Evolutionary conservation across 2,888 invertebrate species (phyloP).

Genomic region (Hirtodrosophila duncani): DNA sequence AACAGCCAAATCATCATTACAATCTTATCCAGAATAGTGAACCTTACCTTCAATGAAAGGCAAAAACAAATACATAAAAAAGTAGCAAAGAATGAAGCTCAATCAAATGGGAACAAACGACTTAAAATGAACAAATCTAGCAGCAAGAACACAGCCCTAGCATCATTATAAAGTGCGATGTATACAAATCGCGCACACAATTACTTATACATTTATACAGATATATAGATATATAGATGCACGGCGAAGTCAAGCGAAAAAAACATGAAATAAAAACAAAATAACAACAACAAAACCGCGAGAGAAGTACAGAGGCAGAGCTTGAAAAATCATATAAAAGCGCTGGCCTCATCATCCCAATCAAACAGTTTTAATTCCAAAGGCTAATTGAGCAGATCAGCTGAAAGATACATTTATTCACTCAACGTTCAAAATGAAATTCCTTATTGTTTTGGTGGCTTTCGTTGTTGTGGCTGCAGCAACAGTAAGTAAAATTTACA

Average conservation of each 20-base stretch:
- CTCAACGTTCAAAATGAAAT: conserved; percentile 57
- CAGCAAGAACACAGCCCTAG: no score
- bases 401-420: no score
- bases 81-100: conserved; percentile 3
- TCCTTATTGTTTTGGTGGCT: conserved; percentile 49
- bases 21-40: no score
- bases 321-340: conserved; percentile 58
- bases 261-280: conserved; percentile 26
- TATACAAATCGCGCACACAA: conserved; percentile 38
- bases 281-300: conserved; percentile 14
- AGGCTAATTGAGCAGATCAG: conserved; percentile 6
- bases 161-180: conserved; percentile 31
- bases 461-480: conserved; percentile 44
- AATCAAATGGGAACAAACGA: no score
- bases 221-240: conserved; percentile 13
- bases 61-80: not conserved
- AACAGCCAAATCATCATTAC: no score
- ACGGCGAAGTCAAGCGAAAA: conserved; percentile 38
- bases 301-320: conserved; percentile 31
- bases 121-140: no score
- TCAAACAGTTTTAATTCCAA: conserved; percentile 43
- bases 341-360: conserved; percentile 20
- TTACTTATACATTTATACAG: not conserved
- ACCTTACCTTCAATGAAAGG: no score
- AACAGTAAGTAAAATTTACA: conserved; percentile 48